Conservation (phyloP, 2,797 vertebrate species). For the Leptodactylus fallax region DNA sequence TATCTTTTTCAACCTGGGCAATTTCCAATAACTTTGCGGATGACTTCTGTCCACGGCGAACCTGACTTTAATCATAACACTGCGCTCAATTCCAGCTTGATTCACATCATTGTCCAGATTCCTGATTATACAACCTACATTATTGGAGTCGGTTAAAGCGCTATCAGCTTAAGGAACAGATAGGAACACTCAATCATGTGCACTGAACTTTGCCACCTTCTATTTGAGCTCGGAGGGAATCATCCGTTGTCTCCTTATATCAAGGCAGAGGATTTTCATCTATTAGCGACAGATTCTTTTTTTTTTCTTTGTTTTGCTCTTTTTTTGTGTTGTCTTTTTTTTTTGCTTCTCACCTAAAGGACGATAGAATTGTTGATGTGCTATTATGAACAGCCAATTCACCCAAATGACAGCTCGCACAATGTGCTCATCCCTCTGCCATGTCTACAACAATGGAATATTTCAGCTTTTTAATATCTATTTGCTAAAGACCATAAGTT, state of each 20-base stretch:
- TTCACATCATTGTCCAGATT: slow-evolving; percentile 44
- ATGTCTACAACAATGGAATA: neutral
- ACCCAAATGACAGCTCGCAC: neutral
- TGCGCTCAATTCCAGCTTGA: slow-evolving; percentile 40
- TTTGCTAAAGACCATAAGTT: slow-evolving; percentile 9
- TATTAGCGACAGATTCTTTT: neutral
- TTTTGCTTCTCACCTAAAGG: neutral
- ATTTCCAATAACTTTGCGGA: slow-evolving; percentile 57
- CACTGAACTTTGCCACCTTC: slow-evolving; percentile 29
- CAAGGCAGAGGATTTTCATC: slow-evolving; percentile 9
- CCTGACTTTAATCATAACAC: slow-evolving; percentile 52
- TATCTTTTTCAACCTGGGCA: slow-evolving; percentile 48
- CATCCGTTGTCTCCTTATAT: slow-evolving; percentile 23
- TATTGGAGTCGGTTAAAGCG: slow-evolving; percentile 34
- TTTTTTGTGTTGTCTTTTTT: neutral
- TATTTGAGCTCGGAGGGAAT: slow-evolving; percentile 21
- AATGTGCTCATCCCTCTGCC: neutral
- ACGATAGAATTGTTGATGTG: slow-evolving; percentile 6
- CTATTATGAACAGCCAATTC: neutral
- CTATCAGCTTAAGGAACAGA: slow-evolving; percentile 42
- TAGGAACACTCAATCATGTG: slow-evolving; percentile 49
- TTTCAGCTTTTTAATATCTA: slow-evolving; percentile 18
- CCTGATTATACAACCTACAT: slow-evolving; percentile 48
- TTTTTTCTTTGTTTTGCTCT: neutral
- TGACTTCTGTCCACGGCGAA: slow-evolving; percentile 38